A percentile compares a stretch with the other conserved stretches of the same genome.
phyloP scores from a whole-genome alignment of 2,888 invertebrate species.

The Augochlorella aurata region DNA sequence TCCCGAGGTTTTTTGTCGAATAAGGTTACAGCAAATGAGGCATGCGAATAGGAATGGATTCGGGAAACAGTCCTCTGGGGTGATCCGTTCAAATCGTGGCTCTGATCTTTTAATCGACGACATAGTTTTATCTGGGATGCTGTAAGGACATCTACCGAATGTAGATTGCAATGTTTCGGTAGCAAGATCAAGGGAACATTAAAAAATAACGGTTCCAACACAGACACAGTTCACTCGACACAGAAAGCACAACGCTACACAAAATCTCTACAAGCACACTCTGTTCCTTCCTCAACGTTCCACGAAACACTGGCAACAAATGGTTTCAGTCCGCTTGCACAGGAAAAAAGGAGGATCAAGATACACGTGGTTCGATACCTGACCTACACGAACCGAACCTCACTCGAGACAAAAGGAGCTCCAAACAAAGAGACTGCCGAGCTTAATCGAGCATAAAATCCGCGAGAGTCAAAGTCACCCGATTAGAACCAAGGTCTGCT shows the following conservation, averaged over 20 bases:
- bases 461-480: not conserved
- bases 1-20: not conserved
- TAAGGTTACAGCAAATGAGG: not conserved
- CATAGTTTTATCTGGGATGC: not conserved
- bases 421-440: not conserved
- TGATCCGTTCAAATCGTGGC: not conserved
- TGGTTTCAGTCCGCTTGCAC: not conserved
- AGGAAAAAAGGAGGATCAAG: not conserved
- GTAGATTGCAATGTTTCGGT: not conserved
- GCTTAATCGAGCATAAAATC: not conserved
- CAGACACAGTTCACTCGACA: conserved; percentile 4
- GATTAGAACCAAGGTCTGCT: not conserved
- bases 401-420: not conserved
- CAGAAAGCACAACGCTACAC: not conserved
- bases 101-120: not conserved
- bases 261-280: not conserved
- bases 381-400: not conserved
- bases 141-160: not conserved
- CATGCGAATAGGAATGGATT: too few species aligned
- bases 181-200: not conserved
- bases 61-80: not conserved
- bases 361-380: not conserved
- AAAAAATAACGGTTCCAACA: not conserved
- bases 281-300: not conserved
- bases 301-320: not conserved